These are phyloP conservation scores for Hydrotaea diabolus DNA, from an alignment of 2,888 invertebrate genomes.

Conservation along the genomic window DNA sequence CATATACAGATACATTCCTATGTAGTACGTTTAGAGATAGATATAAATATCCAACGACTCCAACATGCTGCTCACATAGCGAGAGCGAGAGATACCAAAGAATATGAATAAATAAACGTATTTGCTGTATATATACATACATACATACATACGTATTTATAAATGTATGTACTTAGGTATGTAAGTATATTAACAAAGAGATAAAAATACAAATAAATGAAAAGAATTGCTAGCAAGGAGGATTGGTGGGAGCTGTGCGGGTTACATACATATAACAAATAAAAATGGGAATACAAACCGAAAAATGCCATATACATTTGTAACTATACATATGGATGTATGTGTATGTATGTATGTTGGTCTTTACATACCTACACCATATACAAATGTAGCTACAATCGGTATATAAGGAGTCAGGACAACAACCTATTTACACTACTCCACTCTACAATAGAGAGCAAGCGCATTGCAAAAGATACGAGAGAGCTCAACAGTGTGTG, in stretches of 20 bases:
- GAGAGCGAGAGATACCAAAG: not conserved
- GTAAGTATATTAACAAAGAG: constrained; percentile 11
- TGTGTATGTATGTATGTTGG: not conserved
- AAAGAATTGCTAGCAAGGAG: constrained; percentile 18
- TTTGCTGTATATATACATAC: not conserved
- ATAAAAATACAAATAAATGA: constrained; percentile 54
- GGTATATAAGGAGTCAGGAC: constrained; percentile 55
- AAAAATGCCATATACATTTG: constrained; percentile 17
- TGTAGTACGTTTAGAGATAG: not conserved
- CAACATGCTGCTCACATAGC: too few relatives aligned
- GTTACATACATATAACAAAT: constrained; percentile 41
- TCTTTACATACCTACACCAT: not conserved
- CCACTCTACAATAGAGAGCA: constrained; percentile 35
- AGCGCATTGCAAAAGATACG: constrained; percentile 31
- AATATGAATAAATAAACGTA: not conserved
- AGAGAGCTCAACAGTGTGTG: not conserved
- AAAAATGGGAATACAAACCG: constrained; percentile 45
- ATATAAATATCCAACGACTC: constrained; percentile 8
- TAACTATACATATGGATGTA: not conserved
- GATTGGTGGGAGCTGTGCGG: constrained; percentile 21
- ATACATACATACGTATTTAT: not conserved
- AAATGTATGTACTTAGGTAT: not conserved
- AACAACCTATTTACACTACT: constrained; percentile 59
- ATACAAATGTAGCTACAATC: constrained; percentile 6
- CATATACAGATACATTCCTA: not conserved